Base-by-base conservation (phyloP, 1,140 invertebrate genomes). In the Drosophila littoralis region DNA sequence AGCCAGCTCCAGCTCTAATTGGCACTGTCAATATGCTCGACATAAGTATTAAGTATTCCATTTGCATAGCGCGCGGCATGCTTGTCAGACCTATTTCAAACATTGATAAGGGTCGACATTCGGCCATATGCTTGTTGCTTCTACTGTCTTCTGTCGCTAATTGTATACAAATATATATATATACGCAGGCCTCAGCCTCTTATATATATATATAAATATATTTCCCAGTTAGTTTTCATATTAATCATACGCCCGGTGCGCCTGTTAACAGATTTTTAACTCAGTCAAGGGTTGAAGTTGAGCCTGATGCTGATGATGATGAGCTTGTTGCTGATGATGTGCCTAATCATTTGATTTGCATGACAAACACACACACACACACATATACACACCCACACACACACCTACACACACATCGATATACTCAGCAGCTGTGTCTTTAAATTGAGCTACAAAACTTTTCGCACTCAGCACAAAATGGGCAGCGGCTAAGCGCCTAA, bases 281-380 rank as follows among this genome's bases (percentile, higher is more conserved):
- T 42, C 17, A 61, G 36, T 51, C 7, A 59, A 36, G 40, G 55
- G 55, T 59, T 59, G n/a, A 28, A 6, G n/a, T 45, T 17, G 2
- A 43, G n/a, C n/a, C n/a, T n/a, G 9, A 32, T 59, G 9, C 7
- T 15, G n/a, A 15, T 45, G 40, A 9, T 32, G 40, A 58, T 17
- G 17, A n/a, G 36, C 33, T 13, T 35, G 33, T 36, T 52, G 38
- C 43, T 68, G 48, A 75, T 78, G 79, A 66, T 70, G 69, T 51
- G 60, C 63, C 78, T 81, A 85, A 86, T 85, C 82, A 82, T 85
- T 86, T 79, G 83, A 88, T 86, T 86, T 86, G 83, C 76, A 83
- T 78, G 54, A 36, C 48, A 52, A 42, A 46, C 63, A 50, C 22
- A 28, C 22, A 28, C 22, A 28, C 46, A 52, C 28, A 40, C 59